These are phyloP conservation scores for Pagetopsis macropterus DNA, from an alignment of 2,797 vertebrate species.

Conservation along the genomic window DNA sequence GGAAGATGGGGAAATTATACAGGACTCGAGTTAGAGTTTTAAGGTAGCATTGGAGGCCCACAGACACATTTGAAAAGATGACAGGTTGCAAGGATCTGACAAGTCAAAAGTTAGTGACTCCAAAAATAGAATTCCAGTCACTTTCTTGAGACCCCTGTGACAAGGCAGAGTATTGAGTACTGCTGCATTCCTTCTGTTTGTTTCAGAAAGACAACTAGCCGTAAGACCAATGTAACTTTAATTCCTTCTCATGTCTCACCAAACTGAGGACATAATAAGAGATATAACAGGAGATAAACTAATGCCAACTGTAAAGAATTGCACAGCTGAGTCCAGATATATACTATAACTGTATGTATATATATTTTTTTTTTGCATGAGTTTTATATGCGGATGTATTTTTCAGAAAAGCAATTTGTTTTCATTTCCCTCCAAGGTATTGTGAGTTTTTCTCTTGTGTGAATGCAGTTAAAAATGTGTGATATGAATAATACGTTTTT, in stretches of 20 bases:
- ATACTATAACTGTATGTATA: too few relatives aligned
- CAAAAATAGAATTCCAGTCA: constrained; percentile 83
- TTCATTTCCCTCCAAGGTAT: not conserved
- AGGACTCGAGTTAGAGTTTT: constrained; percentile 86
- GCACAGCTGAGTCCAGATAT: too few relatives aligned
- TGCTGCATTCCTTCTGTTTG: constrained; percentile 60
- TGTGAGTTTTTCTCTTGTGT: not conserved
- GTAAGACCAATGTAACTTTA: constrained; percentile 51
- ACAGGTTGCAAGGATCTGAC: constrained; percentile 84
- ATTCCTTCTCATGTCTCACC: constrained; percentile 59
- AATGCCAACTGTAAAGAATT: constrained; percentile 31
- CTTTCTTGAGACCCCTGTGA: constrained; percentile 77
- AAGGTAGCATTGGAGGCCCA: constrained; percentile 82
- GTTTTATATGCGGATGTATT: not conserved
- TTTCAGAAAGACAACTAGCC: constrained; percentile 72
- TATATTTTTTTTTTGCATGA: not conserved
- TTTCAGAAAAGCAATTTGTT: constrained; percentile 6
- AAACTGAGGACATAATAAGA: constrained; percentile 35
- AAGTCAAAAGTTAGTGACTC: constrained; percentile 86
- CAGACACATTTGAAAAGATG: constrained; percentile 84
- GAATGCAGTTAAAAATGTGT: too few relatives aligned
- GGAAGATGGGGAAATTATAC: constrained; percentile 89
- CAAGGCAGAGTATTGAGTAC: constrained; percentile 65
- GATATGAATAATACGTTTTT: not conserved
- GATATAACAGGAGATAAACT: constrained; percentile 33